phyloP scores from a whole-genome alignment of 1,140 invertebrate genomes.

The Drosophila nasuta region DNA sequence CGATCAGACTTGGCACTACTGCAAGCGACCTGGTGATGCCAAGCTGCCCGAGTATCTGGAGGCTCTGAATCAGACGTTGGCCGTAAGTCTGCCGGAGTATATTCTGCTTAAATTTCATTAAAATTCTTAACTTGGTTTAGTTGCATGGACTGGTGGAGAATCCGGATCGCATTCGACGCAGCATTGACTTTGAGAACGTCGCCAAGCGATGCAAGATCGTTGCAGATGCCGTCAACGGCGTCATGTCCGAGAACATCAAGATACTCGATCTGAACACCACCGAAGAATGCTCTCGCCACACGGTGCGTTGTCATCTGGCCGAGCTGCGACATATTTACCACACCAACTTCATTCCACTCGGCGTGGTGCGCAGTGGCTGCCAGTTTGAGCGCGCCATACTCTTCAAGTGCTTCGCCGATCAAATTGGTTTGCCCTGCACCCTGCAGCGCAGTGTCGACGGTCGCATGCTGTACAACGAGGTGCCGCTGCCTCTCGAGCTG shows the following conservation, averaged over 20 bases:
- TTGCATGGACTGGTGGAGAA: constrained; percentile 66
- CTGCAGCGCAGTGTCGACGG: constrained; percentile 86
- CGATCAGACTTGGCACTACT: constrained; percentile 62
- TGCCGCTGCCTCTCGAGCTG: constrained; percentile 86
- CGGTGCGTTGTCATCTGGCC: constrained; percentile 84
- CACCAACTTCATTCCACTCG: constrained; percentile 87
- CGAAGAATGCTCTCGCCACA: constrained; percentile 84
- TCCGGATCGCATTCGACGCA: constrained; percentile 60
- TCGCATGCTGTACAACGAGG: constrained; percentile 87
- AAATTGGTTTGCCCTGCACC: constrained; percentile 87
- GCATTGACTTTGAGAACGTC: constrained; percentile 76
- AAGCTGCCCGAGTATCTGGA: constrained; percentile 59
- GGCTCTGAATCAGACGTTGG: constrained; percentile 61
- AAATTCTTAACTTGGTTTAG: constrained; percentile 12
- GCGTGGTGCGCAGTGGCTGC: constrained; percentile 87
- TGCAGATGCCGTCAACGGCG: constrained; percentile 63
- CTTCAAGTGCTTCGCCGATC: constrained; percentile 89
- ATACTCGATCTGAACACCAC: constrained; percentile 68
- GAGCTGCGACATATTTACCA: constrained; percentile 71
- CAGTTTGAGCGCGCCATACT: constrained; percentile 88
- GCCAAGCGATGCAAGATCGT: constrained; percentile 67
- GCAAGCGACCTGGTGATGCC: constrained; percentile 65
- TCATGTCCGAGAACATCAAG: constrained; percentile 59
- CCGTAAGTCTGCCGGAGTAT: constrained; percentile 37
- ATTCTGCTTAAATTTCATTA: background rate